Conservation (phyloP, 2,797 vertebrate species). For the Xenopus petersii region DNA sequence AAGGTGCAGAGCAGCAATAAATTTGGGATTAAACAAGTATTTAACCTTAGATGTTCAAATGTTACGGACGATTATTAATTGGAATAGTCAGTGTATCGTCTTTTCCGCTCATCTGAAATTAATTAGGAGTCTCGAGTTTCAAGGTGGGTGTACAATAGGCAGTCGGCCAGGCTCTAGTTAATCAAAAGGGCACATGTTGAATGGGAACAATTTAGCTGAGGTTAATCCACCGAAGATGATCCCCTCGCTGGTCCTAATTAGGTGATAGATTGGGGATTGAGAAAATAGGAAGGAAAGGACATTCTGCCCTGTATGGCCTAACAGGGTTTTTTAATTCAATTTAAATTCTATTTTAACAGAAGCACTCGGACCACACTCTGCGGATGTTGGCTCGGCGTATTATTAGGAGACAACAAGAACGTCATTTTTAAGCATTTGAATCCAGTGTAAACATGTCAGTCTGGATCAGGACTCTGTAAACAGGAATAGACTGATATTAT, state of each 20-base stretch:
- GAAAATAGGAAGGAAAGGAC: conserved; percentile 75
- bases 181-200: conserved; percentile 82
- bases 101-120: conserved; percentile 75
- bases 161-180: conserved; percentile 72
- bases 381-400: conserved; percentile 39
- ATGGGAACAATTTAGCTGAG: conserved; percentile 77
- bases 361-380: conserved; percentile 70
- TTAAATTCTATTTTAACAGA: conserved; percentile 80
- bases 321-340: conserved; percentile 89
- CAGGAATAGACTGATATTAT: too few relatives aligned
- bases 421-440: neutral
- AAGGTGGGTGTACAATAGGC: conserved; percentile 72
- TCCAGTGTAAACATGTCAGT: too few relatives aligned
- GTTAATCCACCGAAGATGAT: conserved; percentile 83
- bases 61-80: conserved; percentile 69
- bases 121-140: conserved; percentile 81
- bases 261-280: conserved; percentile 74
- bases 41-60: conserved; percentile 61
- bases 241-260: conserved; percentile 75
- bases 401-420: neutral
- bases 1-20: conserved; percentile 19
- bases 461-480: too few relatives aligned
- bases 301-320: conserved; percentile 68
- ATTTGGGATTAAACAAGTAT: conserved; percentile 40
- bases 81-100: conserved; percentile 64